Evolutionary conservation across 2,797 vertebrate genomes (phyloP), one percentile per base, ranked within the genome.

Genomic region (Pyrocephalus nanus): DNA sequence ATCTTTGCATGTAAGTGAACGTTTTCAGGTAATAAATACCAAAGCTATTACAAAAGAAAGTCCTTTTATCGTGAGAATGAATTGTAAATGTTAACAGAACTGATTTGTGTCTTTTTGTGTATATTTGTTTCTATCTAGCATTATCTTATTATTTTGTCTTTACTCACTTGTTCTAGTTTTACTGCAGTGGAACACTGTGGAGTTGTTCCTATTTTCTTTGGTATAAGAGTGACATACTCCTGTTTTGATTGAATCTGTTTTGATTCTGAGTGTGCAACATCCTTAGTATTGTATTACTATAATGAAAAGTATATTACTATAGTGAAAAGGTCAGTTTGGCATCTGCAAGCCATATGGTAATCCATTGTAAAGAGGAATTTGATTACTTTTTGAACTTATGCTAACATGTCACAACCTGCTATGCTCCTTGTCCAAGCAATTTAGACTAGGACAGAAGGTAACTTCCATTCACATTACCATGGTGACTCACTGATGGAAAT

Each of bases 1-100:
- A 99, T 94, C 98, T 99, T 90, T 99, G 99, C 97, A 98, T 97
- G 99, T 99, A 98, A 99, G 99, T 98, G 90, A 70, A 53, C 34
- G 14, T 11, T 92, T 72, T 64, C n/a, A 26, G 21, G 7, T 47
- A 29, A 80, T 51, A 92, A 29, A 80, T 51, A 92, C 34, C 15
- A 75, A 87, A 94, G 25, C 51, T 85, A 4, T 45, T 64, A 7
- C 25, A 14, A 21, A 74, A 66, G 58, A 62, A 48, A 1, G 22
- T 66, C 14, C 5, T 53, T 55, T 2, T 60, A 12, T 51, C 4
- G 11, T 71, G 23, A 64, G 22, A 74, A 83, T 38, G 5, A 74
- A 23, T 80, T 74, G 8, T 25, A 60, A 62, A 43, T 62, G 11
- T 53, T 72, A 61, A 54, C 42, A 43, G 10, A 76, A 50, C 16